These are phyloP conservation scores for Oscheius sp. DNA, from an alignment of 2,888 invertebrate species.

Conservation along the genomic window DNA sequence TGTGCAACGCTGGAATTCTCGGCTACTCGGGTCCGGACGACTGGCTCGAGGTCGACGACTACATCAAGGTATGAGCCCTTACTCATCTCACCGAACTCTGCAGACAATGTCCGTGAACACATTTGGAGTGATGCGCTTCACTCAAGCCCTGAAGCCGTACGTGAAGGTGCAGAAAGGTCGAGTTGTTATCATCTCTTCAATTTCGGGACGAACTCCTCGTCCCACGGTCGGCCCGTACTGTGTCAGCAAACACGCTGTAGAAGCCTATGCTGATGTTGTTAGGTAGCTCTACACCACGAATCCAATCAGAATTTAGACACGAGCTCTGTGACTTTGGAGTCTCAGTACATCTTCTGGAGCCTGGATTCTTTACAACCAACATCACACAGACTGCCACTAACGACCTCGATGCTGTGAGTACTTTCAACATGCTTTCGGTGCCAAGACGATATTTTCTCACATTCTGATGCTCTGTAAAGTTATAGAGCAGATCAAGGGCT, in stretches of 20 bases:
- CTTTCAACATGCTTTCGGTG: neutral
- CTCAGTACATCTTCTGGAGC: conserved; percentile 64
- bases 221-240: conserved; percentile 67
- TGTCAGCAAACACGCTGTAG: conserved; percentile 69
- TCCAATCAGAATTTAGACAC: conserved; percentile 44
- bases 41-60: conserved; percentile 72
- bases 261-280: conserved; percentile 67
- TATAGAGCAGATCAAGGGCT: too few species aligned
- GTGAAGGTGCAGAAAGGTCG: conserved; percentile 57
- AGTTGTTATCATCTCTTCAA: conserved; percentile 74
- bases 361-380: conserved; percentile 68
- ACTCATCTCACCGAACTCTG: neutral
- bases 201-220: conserved; percentile 73
- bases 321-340: conserved; percentile 64
- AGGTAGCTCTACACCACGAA: conserved; percentile 42
- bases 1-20: conserved; percentile 69
- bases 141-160: conserved; percentile 61
- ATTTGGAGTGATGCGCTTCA: conserved; percentile 72
- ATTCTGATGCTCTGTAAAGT: too few species aligned
- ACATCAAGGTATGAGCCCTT: conserved; percentile 53
- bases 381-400: conserved; percentile 60
- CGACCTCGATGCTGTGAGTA: conserved; percentile 47
- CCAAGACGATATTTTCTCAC: too few species aligned
- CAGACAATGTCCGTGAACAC: conserved; percentile 69
- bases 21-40: conserved; percentile 71